Conservation (phyloP, 2,797 vertebrate species). For the Carduelis carduelis region DNA sequence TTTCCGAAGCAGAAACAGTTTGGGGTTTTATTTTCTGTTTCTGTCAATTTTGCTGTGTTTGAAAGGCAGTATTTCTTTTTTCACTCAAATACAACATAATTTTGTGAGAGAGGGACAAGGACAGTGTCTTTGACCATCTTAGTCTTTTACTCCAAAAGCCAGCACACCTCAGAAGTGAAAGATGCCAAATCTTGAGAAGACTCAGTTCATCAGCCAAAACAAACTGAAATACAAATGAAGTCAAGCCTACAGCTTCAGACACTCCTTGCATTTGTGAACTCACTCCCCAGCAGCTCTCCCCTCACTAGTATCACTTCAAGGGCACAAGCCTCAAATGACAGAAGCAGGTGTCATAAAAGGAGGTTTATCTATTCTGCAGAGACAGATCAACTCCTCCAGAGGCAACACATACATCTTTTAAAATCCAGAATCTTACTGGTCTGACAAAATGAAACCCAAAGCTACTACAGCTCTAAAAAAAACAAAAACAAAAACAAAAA, state of each 20-base stretch:
- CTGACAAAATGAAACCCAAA: background rate
- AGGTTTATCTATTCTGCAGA: background rate
- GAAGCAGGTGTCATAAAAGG: background rate
- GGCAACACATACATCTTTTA: accelerated
- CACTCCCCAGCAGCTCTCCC: background rate
- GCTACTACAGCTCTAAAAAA: background rate
- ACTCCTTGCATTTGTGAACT: background rate
- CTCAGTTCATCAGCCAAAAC: background rate
- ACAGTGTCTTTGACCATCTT: background rate
- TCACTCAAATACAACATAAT: background rate
- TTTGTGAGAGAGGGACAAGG: accelerated
- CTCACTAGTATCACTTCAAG: background rate
- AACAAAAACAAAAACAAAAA: too few species aligned
- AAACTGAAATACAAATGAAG: background rate
- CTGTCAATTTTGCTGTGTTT: background rate
- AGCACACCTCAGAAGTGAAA: background rate
- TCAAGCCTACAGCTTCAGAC: background rate
- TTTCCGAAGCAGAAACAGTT: background rate
- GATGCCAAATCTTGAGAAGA: background rate
- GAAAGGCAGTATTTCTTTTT: background rate
- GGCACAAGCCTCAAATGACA: background rate
- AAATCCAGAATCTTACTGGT: background rate
- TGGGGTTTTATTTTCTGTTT: background rate
- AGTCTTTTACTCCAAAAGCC: background rate
- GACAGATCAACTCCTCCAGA: background rate